A percentile compares a stretch with the other conserved stretches of the same genome.
Evolutionary conservation across 2,113 vertebrate genomes (phyloP).

Genomic region (Crotalus helleri): DNA sequence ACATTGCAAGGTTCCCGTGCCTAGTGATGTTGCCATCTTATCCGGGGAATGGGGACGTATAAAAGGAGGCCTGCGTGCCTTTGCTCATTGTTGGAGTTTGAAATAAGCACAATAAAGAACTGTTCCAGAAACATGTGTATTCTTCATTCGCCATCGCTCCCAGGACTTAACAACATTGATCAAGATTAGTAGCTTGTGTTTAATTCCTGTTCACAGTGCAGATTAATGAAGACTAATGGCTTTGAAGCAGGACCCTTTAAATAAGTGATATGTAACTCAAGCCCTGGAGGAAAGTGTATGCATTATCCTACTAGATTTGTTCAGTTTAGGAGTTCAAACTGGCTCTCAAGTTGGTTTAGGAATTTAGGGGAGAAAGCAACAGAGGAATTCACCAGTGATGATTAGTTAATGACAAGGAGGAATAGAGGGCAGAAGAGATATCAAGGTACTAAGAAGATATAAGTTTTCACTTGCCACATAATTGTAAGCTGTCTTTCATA

Average conservation of each 20-base stretch:
- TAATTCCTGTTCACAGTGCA: constrained; percentile 15
- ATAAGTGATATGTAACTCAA: constrained; percentile 35
- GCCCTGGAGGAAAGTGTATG: constrained; percentile 13
- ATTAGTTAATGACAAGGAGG: background rate
- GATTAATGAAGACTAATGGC: constrained; percentile 45
- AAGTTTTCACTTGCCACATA: constrained; percentile 14
- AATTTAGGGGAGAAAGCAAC: constrained; percentile 49
- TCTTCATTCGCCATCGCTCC: too few species aligned
- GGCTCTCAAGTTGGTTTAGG: constrained; percentile 40
- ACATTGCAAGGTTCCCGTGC: too few species aligned
- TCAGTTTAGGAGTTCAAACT: constrained; percentile 57
- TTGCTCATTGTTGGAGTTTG: too few species aligned
- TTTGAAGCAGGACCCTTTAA: constrained; percentile 52
- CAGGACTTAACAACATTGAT: background rate
- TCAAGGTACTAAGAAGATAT: background rate
- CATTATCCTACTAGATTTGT: constrained; percentile 47
- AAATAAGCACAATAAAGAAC: too few species aligned
- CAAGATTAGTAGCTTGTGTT: constrained; percentile 36
- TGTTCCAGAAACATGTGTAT: too few species aligned
- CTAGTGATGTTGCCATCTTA: too few species aligned
- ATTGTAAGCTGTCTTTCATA: background rate
- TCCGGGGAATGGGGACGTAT: too few species aligned
- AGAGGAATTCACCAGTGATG: constrained; percentile 31
- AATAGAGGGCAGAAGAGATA: background rate
- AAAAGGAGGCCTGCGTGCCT: too few species aligned